A percentile compares a stretch with the other conserved stretches of the same genome.
These are phyloP conservation scores for Anoplophora glabripennis DNA, from an alignment of 1,140 invertebrate genomes.

Conservation along the genomic window DNA sequence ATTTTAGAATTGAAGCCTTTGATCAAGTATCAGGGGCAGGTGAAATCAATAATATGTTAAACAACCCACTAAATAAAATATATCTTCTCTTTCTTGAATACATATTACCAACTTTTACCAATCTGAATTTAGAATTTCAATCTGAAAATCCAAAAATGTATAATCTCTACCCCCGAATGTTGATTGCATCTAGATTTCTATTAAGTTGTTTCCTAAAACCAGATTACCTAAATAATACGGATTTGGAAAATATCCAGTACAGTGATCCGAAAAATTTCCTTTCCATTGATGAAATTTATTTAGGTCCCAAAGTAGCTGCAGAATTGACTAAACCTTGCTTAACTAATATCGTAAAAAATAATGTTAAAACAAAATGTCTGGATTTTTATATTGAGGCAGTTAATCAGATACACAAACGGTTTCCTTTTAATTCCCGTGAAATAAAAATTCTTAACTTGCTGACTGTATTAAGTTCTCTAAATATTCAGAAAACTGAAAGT, in stretches of 20 bases:
- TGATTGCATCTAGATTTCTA: too few species aligned
- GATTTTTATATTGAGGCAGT: conserved; percentile 3
- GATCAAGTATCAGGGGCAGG: not conserved
- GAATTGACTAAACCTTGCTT: not conserved
- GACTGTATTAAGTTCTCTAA: not conserved
- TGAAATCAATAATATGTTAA: too few species aligned
- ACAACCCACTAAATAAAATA: not conserved
- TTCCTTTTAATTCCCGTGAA: conserved; percentile 3
- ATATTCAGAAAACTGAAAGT: not conserved
- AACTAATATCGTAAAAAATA: not conserved
- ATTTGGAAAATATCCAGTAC: too few species aligned
- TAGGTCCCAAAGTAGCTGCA: not conserved
- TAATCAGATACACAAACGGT: not conserved
- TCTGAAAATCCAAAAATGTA: not conserved
- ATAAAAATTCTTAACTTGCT: not conserved
- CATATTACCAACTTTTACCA: conserved; percentile 4
- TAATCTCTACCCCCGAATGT: not conserved
- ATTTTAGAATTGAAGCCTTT: conserved; percentile 5
- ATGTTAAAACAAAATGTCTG: conserved; percentile 1
- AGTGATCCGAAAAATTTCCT: too few species aligned
- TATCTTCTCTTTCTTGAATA: too few species aligned
- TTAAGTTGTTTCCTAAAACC: too few species aligned
- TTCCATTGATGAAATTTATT: not conserved
- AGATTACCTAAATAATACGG: too few species aligned
- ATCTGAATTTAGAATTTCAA: conserved; percentile 10